Base-by-base conservation (phyloP, 2,888 invertebrate species). In the Lasioglossum lativentre region DNA sequence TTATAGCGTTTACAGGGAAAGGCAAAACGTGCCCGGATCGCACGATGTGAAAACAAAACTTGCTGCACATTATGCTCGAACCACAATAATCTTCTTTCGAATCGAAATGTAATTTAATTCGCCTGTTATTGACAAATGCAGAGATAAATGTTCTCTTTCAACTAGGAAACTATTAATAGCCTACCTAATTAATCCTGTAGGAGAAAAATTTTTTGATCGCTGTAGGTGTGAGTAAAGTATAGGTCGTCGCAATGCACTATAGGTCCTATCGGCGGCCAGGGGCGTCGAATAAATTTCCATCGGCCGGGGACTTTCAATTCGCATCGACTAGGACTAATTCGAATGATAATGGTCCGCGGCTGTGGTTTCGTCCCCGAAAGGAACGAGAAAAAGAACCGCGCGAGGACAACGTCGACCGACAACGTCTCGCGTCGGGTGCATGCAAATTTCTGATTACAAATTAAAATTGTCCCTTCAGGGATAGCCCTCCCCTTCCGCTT, bases 381-480 rank as follows among this genome's bases (percentile, higher is more conserved):
- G 19, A 19, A 66, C 19, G 66, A 34, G 34, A 34, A 66, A 66
- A 66, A 66, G 66, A 34, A 66, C 34, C 66, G 66, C 34, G 34
- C 66, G 66, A 19, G 34, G 75, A 23, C 59, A 40, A 66, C 56
- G 78, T 59, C 40, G 59, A 45, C 47, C 71, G 45, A 63, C 47
- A 52, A 56, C 80, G 79, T 78, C 59, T 59, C 59, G 59, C 59
- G 27, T 59, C 27, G 59, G 27, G 59, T 27, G 59, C 59, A 90
- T 90, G 90, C 88, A 90, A 90, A 90, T 90, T 86, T 79, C 86
- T 88, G 90, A 90, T 90, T 89, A 90, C 88, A 90, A 90, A 90
- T 90, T 90, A 90, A 90, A 90, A 90, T 90, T 81, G 87, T 77
- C 78, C 59, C 82, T 76, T 68, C 66, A n/a, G 66, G 66, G 75